Percentiles rank a stretch among this genome's conserved stretches.
phyloP scores from a whole-genome alignment of 1,140 invertebrate genomes.

The Ceratina australensis region DNA sequence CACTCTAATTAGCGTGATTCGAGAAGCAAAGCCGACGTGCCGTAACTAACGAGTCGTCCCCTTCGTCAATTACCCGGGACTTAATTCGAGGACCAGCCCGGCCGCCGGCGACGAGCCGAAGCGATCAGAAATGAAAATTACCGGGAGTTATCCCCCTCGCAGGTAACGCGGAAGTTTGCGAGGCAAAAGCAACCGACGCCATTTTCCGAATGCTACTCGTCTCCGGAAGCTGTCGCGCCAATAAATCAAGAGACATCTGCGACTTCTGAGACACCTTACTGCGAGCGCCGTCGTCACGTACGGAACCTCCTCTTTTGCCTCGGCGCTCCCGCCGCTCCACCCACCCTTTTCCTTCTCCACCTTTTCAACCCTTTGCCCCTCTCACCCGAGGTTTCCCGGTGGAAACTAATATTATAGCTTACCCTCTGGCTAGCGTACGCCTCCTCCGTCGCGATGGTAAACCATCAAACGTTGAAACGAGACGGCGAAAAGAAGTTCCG shows the following conservation, averaged over 20 bases:
- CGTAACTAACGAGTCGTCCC: constrained; percentile 54
- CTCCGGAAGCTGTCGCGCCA: constrained; percentile 64
- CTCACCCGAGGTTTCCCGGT: neutral
- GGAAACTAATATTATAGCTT: constrained; percentile 60
- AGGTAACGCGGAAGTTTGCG: constrained; percentile 56
- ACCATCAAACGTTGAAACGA: constrained; percentile 10
- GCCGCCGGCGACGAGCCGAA: neutral
- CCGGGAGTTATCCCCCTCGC: neutral
- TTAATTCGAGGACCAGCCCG: constrained; percentile 51
- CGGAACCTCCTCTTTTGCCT: constrained; percentile 57
- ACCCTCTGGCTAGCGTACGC: constrained; percentile 25
- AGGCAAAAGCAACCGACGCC: constrained; percentile 34
- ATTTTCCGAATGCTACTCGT: constrained; percentile 66
- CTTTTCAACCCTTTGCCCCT: constrained; percentile 1
- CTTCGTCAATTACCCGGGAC: constrained; percentile 59
- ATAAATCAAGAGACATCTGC: constrained; percentile 68
- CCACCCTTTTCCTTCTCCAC: constrained; percentile 15
- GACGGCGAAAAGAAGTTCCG: constrained; percentile 35
- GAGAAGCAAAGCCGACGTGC: constrained; percentile 48
- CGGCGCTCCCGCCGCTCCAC: constrained; percentile 15
- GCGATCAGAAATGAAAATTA: constrained; percentile 61
- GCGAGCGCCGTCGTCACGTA: constrained; percentile 59
- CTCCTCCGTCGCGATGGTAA: constrained; percentile 37
- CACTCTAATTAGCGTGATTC: constrained; percentile 61
- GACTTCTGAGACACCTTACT: constrained; percentile 65